These are phyloP conservation scores for Cinclus cinclus DNA, from an alignment of 2,113 vertebrate species.

Conservation along the genomic window DNA sequence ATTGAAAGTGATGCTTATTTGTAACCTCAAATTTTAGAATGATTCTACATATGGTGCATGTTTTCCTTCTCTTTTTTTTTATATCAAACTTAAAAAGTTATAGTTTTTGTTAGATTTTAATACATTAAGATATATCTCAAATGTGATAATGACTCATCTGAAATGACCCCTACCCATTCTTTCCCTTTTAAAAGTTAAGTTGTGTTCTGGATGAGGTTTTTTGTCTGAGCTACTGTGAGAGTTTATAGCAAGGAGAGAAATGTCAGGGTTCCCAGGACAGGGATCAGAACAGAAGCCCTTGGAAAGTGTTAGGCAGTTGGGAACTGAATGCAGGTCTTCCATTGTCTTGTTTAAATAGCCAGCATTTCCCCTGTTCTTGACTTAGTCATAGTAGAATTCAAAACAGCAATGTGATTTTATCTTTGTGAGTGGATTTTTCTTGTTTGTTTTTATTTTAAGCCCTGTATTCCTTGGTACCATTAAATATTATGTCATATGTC, in stretches of 20 bases:
- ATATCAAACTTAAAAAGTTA: neutral
- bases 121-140: neutral
- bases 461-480: neutral
- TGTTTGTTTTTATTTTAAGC: neutral
- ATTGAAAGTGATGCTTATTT: neutral
- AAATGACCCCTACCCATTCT: neutral
- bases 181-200: neutral
- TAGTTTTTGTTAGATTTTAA: neutral
- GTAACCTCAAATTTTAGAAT: neutral
- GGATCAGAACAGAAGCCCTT: neutral
- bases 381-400: neutral
- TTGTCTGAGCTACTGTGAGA: neutral
- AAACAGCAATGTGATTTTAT: neutral
- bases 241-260: neutral
- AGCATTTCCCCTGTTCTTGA: neutral
- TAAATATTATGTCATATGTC: neutral
- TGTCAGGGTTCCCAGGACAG: neutral
- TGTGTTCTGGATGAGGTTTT: neutral
- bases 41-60: neutral
- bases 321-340: neutral
- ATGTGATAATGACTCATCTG: neutral
- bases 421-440: neutral
- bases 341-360: neutral
- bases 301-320: neutral
- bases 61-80: neutral